These are phyloP conservation scores for Cygnus buccinator DNA, from an alignment of 2,113 vertebrate genomes.

Conservation along the genomic window DNA sequence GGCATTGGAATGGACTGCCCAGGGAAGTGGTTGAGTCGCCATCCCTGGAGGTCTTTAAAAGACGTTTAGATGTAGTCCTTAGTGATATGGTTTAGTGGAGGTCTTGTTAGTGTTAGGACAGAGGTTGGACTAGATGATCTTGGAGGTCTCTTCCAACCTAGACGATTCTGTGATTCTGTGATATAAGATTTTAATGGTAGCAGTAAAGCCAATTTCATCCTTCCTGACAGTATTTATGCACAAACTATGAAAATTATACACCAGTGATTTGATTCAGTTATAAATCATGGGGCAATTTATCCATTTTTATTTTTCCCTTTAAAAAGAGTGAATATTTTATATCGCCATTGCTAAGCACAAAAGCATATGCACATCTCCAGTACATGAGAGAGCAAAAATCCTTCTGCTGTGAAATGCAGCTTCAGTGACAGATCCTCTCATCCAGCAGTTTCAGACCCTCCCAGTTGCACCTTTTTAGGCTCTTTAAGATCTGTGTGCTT, in stretches of 20 bases:
- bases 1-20: too few species aligned
- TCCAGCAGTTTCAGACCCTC: not conserved
- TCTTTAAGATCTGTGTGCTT: not conserved
- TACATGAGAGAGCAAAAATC: not conserved
- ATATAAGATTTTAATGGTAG: not conserved
- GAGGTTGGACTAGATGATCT: too few species aligned
- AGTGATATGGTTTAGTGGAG: too few species aligned
- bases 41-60: too few species aligned
- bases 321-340: not conserved
- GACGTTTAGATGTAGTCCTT: too few species aligned
- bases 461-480: not conserved
- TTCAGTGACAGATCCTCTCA: not conserved
- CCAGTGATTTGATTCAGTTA: not conserved
- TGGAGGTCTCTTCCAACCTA: too few species aligned
- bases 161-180: too few species aligned
- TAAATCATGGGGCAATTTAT: not conserved
- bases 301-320: not conserved
- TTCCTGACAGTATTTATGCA: not conserved
- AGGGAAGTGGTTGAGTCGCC: too few species aligned
- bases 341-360: not conserved
- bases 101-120: too few species aligned
- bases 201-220: not conserved
- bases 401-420: not conserved
- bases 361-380: not conserved
- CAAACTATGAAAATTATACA: not conserved